A percentile compares a stretch with the other conserved stretches of the same genome.
Evolutionary conservation across 2,888 invertebrate species (phyloP).

Genomic region (Hirudinaria manillensis): DNA sequence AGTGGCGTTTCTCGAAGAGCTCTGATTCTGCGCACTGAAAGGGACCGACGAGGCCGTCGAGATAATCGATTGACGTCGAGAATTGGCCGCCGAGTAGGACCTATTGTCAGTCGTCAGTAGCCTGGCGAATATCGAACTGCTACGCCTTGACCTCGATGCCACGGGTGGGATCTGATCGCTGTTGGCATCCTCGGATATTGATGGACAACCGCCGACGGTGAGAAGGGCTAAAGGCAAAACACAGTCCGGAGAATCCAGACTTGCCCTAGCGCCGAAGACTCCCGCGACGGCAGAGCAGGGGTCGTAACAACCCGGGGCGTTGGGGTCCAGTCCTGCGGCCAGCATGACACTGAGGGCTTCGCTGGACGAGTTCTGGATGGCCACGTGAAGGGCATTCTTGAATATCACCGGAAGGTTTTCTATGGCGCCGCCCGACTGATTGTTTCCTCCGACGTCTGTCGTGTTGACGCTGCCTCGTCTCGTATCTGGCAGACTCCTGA

Average conservation of each 20-base stretch:
- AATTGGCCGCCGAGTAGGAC: neutral
- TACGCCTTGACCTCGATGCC: constrained; percentile 8
- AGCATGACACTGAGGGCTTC: constrained; percentile 58
- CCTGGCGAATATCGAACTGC: constrained; percentile 26
- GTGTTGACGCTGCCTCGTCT: constrained; percentile 30
- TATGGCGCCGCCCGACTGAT: neutral
- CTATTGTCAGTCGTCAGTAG: constrained; percentile 26
- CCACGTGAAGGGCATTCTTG: constrained; percentile 59
- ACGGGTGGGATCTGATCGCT: neutral
- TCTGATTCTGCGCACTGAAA: neutral
- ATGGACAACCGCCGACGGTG: constrained; percentile 25
- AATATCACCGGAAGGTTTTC: constrained; percentile 51
- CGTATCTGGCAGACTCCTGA: constrained; percentile 29
- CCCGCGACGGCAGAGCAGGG: constrained; percentile 29
- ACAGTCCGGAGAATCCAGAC: constrained; percentile 22
- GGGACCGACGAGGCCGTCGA: neutral
- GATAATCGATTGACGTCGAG: constrained; percentile 18
- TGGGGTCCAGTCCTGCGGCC: constrained; percentile 60
- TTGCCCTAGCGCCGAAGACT: constrained; percentile 24
- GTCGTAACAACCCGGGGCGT: constrained; percentile 54
- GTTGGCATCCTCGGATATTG: constrained; percentile 26
- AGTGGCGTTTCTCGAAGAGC: neutral
- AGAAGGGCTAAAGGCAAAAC: constrained; percentile 23
- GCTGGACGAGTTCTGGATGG: constrained; percentile 60
- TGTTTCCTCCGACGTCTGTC: neutral